phyloP scores from a whole-genome alignment of 64 coral and sea anemone species.

The Trachythela sp. region DNA sequence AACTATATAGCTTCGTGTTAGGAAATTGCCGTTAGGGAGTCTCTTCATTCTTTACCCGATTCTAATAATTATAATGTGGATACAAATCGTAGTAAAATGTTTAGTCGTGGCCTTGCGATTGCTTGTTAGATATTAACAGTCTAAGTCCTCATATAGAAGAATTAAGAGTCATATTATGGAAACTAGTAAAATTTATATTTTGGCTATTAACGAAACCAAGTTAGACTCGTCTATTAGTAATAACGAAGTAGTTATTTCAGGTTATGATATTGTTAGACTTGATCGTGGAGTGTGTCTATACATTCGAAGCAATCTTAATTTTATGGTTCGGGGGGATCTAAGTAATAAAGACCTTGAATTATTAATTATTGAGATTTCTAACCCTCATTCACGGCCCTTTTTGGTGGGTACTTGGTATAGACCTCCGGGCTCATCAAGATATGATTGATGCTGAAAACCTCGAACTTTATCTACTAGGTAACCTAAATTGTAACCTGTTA shows the following conservation, averaged over 20 bases:
- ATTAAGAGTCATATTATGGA: too few species aligned
- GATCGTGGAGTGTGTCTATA: constrained; percentile 44
- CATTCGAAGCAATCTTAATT: constrained; percentile 42
- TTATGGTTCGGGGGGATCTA: constrained; percentile 26
- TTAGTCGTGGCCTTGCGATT: too few species aligned
- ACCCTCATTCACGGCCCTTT: constrained; percentile 40
- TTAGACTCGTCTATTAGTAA: constrained; percentile 40
- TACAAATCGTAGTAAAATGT: too few species aligned
- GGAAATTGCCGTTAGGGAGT: background rate
- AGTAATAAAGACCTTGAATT: constrained; percentile 25
- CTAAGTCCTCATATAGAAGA: too few species aligned
- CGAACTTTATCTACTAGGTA: constrained; percentile 39
- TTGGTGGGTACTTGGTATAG: constrained; percentile 60
- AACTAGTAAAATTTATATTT: constrained; percentile 48
- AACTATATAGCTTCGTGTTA: background rate
- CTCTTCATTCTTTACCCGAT: background rate
- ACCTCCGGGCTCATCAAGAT: constrained; percentile 43
- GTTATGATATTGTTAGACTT: constrained; percentile 47
- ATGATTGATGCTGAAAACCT: constrained; percentile 40
- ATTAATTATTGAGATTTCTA: constrained; percentile 43
- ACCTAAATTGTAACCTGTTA: constrained; percentile 36
- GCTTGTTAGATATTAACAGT: too few species aligned
- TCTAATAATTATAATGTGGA: too few species aligned
- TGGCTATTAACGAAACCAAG: constrained; percentile 68
- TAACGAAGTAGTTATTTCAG: constrained; percentile 53